Conservation (phyloP, 2,797 vertebrate genomes). For the Synaphobranchus kaupii region DNA sequence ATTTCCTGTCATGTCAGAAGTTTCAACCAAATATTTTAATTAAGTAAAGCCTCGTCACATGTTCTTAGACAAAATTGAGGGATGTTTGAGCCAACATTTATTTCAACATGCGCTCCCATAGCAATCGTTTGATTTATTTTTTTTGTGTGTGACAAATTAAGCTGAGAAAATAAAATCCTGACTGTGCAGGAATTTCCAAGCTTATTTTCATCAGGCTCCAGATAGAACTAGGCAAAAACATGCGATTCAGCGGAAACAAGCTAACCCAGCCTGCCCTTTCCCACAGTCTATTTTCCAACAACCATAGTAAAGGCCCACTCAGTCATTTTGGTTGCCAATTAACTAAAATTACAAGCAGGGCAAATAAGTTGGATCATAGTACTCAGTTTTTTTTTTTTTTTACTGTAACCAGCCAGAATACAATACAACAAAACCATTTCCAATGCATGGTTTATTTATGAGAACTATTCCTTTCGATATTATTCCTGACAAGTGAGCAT, state of each 20-base stretch:
- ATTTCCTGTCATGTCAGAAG: constrained; percentile 4
- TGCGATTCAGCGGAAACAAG: not conserved
- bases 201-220: not conserved
- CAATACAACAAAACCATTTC: too few relatives aligned
- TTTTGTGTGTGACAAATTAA: not conserved
- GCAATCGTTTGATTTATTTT: not conserved
- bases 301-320: not conserved
- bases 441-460: too few relatives aligned
- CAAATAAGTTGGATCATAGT: too few relatives aligned
- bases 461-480: too few relatives aligned
- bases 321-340: too few relatives aligned
- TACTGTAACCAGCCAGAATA: too few relatives aligned
- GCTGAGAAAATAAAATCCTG: not conserved
- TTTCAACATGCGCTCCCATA: not conserved
- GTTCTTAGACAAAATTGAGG: not conserved
- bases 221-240: not conserved
- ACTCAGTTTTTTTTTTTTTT: too few relatives aligned
- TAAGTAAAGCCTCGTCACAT: too few relatives aligned
- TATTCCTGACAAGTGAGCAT: too few relatives aligned
- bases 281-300: not conserved
- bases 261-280: not conserved
- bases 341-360: too few relatives aligned
- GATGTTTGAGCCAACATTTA: not conserved
- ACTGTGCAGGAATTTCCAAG: not conserved
- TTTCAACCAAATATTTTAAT: not conserved